These are phyloP conservation scores for Nephila pilipes DNA, from an alignment of 1,140 invertebrate genomes.

Conservation along the genomic window DNA sequence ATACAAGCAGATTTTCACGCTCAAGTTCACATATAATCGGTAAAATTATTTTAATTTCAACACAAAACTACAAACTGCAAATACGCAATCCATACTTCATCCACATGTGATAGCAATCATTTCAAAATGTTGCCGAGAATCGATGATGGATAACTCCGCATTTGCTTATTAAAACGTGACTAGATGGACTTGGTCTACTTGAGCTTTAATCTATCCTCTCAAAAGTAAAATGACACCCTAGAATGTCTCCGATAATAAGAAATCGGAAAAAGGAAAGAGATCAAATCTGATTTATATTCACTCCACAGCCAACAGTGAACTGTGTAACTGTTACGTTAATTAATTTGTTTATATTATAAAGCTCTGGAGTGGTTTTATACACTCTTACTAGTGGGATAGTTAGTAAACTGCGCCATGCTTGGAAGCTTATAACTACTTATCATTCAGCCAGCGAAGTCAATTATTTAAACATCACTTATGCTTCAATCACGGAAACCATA, in stretches of 20 bases:
- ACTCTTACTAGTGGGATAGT: background rate
- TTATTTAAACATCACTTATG: background rate
- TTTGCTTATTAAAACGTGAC: no score
- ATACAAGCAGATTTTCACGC: no score
- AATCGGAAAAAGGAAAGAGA: no score
- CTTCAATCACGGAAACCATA: constrained; percentile 9
- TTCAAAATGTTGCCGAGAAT: no score
- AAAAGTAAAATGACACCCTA: background rate
- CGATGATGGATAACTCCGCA: no score
- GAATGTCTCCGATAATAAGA: no score
- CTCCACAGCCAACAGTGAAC: background rate
- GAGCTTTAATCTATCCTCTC: background rate
- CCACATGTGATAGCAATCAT: no score
- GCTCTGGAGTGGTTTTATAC: background rate
- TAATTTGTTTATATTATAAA: background rate
- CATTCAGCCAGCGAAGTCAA: background rate
- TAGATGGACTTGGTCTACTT: background rate
- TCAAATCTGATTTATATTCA: background rate
- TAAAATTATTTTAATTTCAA: no score
- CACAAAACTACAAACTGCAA: no score
- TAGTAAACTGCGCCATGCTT: background rate
- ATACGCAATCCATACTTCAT: no score
- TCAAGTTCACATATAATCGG: no score
- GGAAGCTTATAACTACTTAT: background rate
- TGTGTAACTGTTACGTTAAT: background rate